These are phyloP conservation scores for Euclidia mi DNA, from an alignment of 2,888 invertebrate species.

Conservation along the genomic window DNA sequence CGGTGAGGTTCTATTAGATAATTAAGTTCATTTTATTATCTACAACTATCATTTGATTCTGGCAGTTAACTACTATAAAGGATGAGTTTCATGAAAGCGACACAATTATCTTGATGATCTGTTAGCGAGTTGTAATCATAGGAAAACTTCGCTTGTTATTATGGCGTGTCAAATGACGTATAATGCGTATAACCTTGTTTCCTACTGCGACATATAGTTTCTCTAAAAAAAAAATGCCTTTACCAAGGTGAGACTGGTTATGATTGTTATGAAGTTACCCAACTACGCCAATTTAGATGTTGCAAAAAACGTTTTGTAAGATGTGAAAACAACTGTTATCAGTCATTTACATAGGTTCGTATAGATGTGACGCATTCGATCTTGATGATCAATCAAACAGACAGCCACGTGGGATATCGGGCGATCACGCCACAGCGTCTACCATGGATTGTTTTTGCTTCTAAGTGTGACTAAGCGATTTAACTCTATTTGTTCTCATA, in stretches of 20 bases:
- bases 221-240: conserved; percentile 6
- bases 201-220: conserved; percentile 30
- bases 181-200: conserved; percentile 35
- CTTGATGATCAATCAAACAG: conserved; percentile 29
- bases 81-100: conserved; percentile 1
- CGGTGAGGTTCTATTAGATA: background rate
- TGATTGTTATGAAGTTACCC: conserved; percentile 6
- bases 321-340: conserved; percentile 8
- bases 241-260: conserved; percentile 18
- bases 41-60: background rate
- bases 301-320: conserved; percentile 9
- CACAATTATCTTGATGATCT: conserved; percentile 18
- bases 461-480: conserved; percentile 15
- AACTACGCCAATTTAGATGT: conserved; percentile 6
- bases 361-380: conserved; percentile 29
- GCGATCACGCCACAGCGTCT: conserved; percentile 54
- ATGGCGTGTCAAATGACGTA: conserved; percentile 26
- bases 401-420: conserved; percentile 44
- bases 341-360: background rate
- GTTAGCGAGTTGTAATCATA: conserved; percentile 25
- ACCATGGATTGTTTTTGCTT: conserved; percentile 43
- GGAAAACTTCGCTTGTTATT: conserved; percentile 31
- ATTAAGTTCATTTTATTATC: no score
- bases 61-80: background rate
- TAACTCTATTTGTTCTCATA: conserved; percentile 30